These are phyloP conservation scores for Gari tellinella DNA, from an alignment of 2,888 invertebrate species.

Conservation along the genomic window DNA sequence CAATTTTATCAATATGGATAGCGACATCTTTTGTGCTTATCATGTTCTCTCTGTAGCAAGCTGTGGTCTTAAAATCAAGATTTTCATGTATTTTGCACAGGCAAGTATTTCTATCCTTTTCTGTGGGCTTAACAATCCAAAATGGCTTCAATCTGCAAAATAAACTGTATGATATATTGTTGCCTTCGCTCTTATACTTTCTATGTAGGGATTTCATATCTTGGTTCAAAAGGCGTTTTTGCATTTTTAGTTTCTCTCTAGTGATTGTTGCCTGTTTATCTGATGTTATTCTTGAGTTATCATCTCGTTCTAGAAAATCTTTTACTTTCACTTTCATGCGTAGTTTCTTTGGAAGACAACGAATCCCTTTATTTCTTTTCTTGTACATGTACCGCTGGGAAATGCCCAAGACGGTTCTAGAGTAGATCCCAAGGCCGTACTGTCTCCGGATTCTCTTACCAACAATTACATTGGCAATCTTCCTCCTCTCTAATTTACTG, in stretches of 20 bases:
- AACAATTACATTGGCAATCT: constrained; percentile 14
- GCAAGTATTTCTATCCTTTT: constrained; percentile 29
- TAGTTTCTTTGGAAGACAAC: neutral
- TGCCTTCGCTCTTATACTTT: constrained; percentile 36
- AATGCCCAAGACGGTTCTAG: constrained; percentile 1
- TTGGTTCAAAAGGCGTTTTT: constrained; percentile 42
- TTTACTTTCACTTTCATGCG: constrained; percentile 17
- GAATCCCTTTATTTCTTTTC: neutral
- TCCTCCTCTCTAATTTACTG: constrained; percentile 8
- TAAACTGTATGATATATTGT: constrained; percentile 34
- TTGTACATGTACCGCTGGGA: constrained; percentile 4
- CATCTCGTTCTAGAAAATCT: constrained; percentile 48
- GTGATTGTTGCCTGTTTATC: constrained; percentile 47
- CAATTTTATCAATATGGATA: constrained; percentile 13
- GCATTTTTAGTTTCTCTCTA: constrained; percentile 29
- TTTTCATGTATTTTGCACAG: constrained; percentile 37
- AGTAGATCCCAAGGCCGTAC: constrained; percentile 11
- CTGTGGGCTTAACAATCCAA: constrained; percentile 39
- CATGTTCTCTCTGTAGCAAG: constrained; percentile 11
- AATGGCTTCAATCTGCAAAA: constrained; percentile 47
- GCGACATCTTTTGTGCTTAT: constrained; percentile 21
- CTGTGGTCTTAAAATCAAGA: constrained; percentile 24
- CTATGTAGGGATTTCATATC: constrained; percentile 40
- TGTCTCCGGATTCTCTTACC: constrained; percentile 4
- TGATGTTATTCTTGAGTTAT: constrained; percentile 46